These are phyloP conservation scores for Panopea generosa DNA, from an alignment of 2,888 invertebrate genomes.

Conservation along the genomic window DNA sequence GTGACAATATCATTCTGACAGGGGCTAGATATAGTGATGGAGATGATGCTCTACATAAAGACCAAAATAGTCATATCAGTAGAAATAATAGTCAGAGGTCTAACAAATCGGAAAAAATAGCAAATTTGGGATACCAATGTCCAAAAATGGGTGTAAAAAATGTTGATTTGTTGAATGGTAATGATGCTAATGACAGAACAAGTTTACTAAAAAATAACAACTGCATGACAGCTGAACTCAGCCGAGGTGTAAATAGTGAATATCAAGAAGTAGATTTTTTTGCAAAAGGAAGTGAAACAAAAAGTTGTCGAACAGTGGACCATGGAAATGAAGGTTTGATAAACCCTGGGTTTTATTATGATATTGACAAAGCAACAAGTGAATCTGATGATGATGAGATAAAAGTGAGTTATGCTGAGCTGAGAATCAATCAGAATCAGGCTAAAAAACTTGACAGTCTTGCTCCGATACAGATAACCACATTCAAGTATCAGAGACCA, in stretches of 20 bases:
- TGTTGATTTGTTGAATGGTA: too few species aligned
- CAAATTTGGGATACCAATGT: constrained; percentile 20
- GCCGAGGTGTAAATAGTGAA: constrained; percentile 9
- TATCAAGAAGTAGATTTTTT: constrained; percentile 33
- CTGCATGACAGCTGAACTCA: neutral
- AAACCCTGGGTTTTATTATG: constrained; percentile 8
- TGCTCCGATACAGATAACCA: constrained; percentile 28
- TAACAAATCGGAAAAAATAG: too few species aligned
- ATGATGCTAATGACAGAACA: neutral
- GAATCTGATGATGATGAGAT: constrained; percentile 22
- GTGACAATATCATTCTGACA: constrained; percentile 18
- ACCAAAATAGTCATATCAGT: too few species aligned
- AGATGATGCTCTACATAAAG: too few species aligned
- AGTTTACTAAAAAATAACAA: neutral
- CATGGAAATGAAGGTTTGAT: constrained; percentile 26
- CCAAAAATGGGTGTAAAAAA: constrained; percentile 19
- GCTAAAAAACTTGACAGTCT: neutral
- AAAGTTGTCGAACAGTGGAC: constrained; percentile 13
- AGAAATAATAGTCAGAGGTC: too few species aligned
- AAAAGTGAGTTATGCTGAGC: constrained; percentile 32
- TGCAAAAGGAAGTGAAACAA: constrained; percentile 4
- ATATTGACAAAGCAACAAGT: neutral
- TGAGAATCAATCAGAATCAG: constrained; percentile 16
- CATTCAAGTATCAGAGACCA: constrained; percentile 34
- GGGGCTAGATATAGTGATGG: constrained; percentile 9